A percentile compares a stretch with the other conserved stretches of the same genome.
phyloP scores from a whole-genome alignment of 2,888 invertebrate species.

The Microctonus aethiopoides region DNA sequence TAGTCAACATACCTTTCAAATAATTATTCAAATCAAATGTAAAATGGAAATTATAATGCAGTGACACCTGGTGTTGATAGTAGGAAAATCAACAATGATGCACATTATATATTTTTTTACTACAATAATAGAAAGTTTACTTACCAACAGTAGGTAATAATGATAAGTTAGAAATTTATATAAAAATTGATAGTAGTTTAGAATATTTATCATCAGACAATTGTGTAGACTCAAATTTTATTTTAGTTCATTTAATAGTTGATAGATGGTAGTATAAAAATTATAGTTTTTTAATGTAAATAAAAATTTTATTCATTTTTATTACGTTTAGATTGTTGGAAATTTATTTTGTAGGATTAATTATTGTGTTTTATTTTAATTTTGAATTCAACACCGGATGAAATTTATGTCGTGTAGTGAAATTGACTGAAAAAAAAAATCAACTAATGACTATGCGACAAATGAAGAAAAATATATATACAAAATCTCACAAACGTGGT shows the following conservation, averaged over 20 bases:
- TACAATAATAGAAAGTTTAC: background rate
- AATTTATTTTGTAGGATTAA: no score
- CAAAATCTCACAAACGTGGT: constrained; percentile 7
- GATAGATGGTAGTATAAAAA: background rate
- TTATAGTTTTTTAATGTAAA: no score
- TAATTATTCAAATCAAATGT: background rate
- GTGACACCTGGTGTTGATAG: background rate
- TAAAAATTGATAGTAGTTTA: no score
- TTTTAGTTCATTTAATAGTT: background rate
- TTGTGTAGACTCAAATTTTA: no score
- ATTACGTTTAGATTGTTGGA: no score
- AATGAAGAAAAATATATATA: no score
- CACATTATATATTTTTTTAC: background rate
- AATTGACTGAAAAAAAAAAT: background rate
- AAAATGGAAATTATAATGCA: background rate
- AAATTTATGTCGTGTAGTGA: no score
- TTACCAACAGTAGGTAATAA: background rate
- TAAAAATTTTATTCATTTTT: no score
- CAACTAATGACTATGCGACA: background rate
- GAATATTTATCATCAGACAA: no score
- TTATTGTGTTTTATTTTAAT: background rate
- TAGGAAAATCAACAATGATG: background rate
- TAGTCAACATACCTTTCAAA: background rate
- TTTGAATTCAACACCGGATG: no score
- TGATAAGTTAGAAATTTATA: background rate